phyloP scores from a whole-genome alignment of 2,888 invertebrate species.

The Dysmachus trigonus region DNA sequence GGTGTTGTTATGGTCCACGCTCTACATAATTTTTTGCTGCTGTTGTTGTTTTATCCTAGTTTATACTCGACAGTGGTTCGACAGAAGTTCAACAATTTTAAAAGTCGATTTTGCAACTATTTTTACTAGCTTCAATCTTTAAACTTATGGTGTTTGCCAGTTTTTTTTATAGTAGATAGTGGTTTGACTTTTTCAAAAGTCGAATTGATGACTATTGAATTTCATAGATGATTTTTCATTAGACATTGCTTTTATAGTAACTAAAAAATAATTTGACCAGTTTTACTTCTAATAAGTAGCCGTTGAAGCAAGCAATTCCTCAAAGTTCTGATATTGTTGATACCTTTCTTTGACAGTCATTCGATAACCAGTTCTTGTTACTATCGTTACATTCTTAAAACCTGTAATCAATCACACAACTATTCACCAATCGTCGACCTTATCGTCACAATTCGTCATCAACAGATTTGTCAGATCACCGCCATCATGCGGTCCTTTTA shows the following conservation, averaged over 20 bases:
- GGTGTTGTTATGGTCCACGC: background rate
- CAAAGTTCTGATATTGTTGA: too few relatives aligned
- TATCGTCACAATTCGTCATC: background rate
- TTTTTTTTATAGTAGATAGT: too few relatives aligned
- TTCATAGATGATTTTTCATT: too few relatives aligned
- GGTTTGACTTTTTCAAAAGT: too few relatives aligned
- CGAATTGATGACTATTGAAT: too few relatives aligned
- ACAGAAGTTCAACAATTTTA: background rate
- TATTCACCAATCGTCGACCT: background rate
- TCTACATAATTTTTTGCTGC: background rate
- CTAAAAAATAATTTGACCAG: background rate
- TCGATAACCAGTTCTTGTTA: background rate
- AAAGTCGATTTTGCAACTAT: background rate
- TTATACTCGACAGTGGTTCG: background rate
- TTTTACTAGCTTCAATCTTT: too few relatives aligned
- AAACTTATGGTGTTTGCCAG: too few relatives aligned
- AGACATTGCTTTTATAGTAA: too few relatives aligned
- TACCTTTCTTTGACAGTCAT: too few relatives aligned
- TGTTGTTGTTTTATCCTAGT: background rate
- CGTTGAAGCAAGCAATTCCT: too few relatives aligned
- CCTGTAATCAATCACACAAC: background rate
- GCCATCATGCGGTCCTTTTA: background rate
- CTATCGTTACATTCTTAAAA: background rate
- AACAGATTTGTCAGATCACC: background rate
- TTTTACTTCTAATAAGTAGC: background rate